Base-by-base conservation (phyloP, 2,113 vertebrate species). In the Burhinus bistriatus region DNA sequence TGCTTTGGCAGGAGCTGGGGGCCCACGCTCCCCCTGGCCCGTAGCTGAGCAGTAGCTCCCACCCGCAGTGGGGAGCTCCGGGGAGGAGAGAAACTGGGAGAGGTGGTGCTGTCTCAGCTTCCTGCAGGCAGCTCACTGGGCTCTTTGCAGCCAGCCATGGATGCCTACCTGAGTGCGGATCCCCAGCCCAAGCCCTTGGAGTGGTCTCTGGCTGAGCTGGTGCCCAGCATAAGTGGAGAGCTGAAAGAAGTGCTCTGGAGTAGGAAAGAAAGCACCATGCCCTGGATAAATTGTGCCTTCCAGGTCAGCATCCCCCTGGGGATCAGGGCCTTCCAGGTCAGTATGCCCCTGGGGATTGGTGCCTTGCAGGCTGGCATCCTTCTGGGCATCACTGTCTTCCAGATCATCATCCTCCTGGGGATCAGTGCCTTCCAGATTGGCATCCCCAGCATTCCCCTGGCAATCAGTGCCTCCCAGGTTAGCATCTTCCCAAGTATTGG, bases 41-140 rank as follows among this genome's bases (percentile, higher is more conserved):
- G 6, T 11, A 23, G 22, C 4, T 12, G 36, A 36, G 29, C 32
- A 69, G 29, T 2, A 9, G 38, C 32, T 88, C 15, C 57, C 61
- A 49, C 12, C 0, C 5, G 38, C 26, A 5, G 30, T 0, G 2
- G 59, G 22, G 16, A 45, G 5, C 32, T 77, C 29, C 0, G 2
- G 6, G 15, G 19, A 51, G 22, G 44, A 78, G 13, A 15, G 21
- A 49, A 61, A 40, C 0, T 34, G 16, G 51, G 38, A 83, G 22
- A 57, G 11, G 49, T 62, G 34, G 6, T 32, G 32, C 34, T 57
- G 47, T 16, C 32, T 73, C 44, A 30, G 58, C 21, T 52, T 47
- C 22, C 34, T 19, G 19, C 81, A 30, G 64, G 44, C 15, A 26
- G 17, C 22, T 73, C 12, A 9, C 10, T 0, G 1, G 22, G 18